Percentiles rank a stretch among this genome's conserved stretches.
phyloP scores from a whole-genome alignment of 2,888 invertebrate genomes.

The Candidula unifasciata region DNA sequence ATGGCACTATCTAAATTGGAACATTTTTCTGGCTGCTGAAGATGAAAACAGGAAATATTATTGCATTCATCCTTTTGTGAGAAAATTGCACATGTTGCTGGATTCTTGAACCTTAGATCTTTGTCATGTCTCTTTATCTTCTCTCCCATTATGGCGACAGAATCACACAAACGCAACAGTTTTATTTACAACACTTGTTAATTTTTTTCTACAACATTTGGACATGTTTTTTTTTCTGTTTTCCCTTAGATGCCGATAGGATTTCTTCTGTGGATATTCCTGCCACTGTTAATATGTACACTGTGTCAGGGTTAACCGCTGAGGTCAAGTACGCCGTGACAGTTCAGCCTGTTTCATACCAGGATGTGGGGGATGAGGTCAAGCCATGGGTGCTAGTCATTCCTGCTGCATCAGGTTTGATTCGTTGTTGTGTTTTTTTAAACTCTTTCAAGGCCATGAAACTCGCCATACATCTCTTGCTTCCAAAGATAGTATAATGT shows the following conservation, averaged over 20 bases:
- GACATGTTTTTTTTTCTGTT: neutral
- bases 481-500: too few relatives aligned
- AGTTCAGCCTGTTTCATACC: constrained; percentile 12
- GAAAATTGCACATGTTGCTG: too few relatives aligned
- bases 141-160: too few relatives aligned
- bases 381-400: neutral
- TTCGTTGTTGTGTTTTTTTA: too few relatives aligned
- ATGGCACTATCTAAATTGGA: too few relatives aligned
- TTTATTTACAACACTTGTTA: neutral
- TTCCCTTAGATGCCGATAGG: neutral
- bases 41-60: too few relatives aligned
- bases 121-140: too few relatives aligned
- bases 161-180: neutral
- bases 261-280: neutral
- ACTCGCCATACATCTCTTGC: too few relatives aligned
- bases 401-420: constrained; percentile 5
- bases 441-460: too few relatives aligned
- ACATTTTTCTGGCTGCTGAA: too few relatives aligned
- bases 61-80: too few relatives aligned
- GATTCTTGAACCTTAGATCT: too few relatives aligned
- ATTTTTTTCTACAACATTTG: neutral
- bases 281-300: neutral
- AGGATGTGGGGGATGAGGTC: constrained; percentile 7
- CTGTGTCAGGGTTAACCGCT: neutral
- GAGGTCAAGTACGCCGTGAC: constrained; percentile 12